Evolutionary conservation across 2,113 vertebrate genomes (phyloP).

Genomic region (Hirundichthys speculiger): DNA sequence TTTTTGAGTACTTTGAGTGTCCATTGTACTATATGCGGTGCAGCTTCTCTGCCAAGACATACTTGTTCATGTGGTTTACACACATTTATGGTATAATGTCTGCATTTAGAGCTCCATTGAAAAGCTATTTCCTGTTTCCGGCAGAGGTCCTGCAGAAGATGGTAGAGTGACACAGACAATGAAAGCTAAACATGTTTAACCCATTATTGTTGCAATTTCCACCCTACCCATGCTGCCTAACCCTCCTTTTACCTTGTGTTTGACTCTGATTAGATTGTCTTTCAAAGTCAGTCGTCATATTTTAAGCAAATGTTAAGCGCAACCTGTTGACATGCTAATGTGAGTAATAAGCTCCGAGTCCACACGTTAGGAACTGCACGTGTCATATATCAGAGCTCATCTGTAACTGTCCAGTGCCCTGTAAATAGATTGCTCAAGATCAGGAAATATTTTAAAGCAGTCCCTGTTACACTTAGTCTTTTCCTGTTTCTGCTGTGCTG

Average conservation of each 20-base stretch:
- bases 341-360: slow-evolving; percentile 22
- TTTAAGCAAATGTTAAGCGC: slow-evolving; percentile 23
- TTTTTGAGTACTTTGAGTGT: too few relatives aligned
- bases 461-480: neutral
- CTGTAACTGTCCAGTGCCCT: neutral
- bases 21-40: too few relatives aligned
- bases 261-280: slow-evolving; percentile 1
- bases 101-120: too few relatives aligned
- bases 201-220: too few relatives aligned
- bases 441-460: slow-evolving; percentile 5
- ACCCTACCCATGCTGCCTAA: neutral
- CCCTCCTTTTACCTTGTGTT: neutral
- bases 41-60: too few relatives aligned
- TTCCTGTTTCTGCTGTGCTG: neutral
- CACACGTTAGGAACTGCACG: neutral
- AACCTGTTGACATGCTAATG: slow-evolving; percentile 22
- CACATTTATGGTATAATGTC: too few relatives aligned
- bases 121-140: too few relatives aligned
- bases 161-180: too few relatives aligned
- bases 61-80: too few relatives aligned
- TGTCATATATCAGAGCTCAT: neutral
- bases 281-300: slow-evolving; percentile 41
- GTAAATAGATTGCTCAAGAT: neutral
- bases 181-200: too few relatives aligned
- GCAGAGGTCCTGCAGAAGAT: too few relatives aligned